These are phyloP conservation scores for Numenius arquata DNA, from an alignment of 2,113 vertebrate species.

Conservation along the genomic window DNA sequence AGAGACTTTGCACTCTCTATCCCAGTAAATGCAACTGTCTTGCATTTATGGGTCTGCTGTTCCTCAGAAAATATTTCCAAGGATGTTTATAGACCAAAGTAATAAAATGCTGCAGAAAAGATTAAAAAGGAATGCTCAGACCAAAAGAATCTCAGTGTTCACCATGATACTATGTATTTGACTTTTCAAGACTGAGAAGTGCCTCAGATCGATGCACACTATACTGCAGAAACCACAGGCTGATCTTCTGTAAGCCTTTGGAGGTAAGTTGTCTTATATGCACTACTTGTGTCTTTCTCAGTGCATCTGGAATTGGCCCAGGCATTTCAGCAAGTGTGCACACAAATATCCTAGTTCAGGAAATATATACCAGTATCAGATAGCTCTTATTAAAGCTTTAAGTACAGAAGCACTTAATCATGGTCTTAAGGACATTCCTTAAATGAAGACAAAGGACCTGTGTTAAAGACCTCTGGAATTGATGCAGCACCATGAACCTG, in stretches of 20 bases:
- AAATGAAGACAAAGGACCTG: neutral
- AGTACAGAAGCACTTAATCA: neutral
- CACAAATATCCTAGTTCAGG: neutral
- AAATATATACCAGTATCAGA: neutral
- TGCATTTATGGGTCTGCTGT: neutral
- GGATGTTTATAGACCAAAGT: neutral
- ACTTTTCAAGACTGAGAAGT: neutral
- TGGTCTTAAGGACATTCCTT: neutral
- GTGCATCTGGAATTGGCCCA: neutral
- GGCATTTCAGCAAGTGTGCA: neutral
- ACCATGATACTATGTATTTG: neutral
- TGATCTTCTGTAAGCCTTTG: neutral
- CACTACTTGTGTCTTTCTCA: rapidly evolving
- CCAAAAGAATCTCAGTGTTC: neutral
- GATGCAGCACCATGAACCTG: rapidly evolving
- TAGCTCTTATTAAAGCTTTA: neutral
- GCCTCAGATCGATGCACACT: neutral
- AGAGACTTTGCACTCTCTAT: neutral
- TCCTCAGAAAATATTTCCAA: neutral
- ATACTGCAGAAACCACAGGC: neutral
- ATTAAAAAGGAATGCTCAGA: neutral
- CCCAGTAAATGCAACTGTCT: neutral
- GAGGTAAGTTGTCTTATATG: neutral
- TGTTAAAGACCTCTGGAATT: neutral
- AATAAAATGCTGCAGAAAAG: neutral